Percentiles rank a stretch among this genome's conserved stretches.
phyloP scores from a whole-genome alignment of 2,797 vertebrate species.

The Enoplosus armatus region DNA sequence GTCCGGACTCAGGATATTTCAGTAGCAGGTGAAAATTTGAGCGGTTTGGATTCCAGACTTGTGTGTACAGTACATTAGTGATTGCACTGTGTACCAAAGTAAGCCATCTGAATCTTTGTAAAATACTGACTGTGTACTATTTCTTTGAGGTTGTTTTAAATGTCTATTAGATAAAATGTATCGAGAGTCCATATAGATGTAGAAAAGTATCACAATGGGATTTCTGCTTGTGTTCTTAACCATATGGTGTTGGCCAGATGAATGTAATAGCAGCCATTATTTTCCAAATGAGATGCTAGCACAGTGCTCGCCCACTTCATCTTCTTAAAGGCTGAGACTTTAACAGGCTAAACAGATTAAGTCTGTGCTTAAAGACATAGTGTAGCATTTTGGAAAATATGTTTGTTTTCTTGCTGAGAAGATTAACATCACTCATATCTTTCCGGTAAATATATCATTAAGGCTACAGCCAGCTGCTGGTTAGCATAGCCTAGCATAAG shows the following conservation, averaged over 20 bases:
- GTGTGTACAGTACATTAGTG: slow-evolving; percentile 33
- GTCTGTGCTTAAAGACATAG: background rate
- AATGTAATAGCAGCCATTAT: slow-evolving; percentile 56
- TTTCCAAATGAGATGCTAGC: slow-evolving; percentile 16
- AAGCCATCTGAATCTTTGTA: slow-evolving; percentile 67
- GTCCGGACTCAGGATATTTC: slow-evolving; percentile 77
- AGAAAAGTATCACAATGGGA: background rate
- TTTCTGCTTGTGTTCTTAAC: slow-evolving; percentile 12
- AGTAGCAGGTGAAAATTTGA: slow-evolving; percentile 52
- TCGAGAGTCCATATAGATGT: slow-evolving; percentile 15
- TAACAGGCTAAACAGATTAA: slow-evolving; percentile 1
- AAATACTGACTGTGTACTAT: slow-evolving; percentile 30
- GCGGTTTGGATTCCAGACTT: slow-evolving; percentile 42
- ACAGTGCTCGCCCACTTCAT: slow-evolving; percentile 3
- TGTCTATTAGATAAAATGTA: slow-evolving; percentile 19
- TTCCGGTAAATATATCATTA: background rate
- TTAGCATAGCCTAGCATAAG: background rate
- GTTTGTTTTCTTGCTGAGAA: slow-evolving; percentile 2
- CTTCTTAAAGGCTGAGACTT: background rate
- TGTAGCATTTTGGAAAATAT: background rate
- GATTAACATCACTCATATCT: background rate
- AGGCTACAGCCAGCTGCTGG: background rate
- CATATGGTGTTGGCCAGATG: slow-evolving; percentile 38
- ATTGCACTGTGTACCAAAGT: slow-evolving; percentile 54
- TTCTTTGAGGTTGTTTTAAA: slow-evolving; percentile 27